These are phyloP conservation scores for Rousettus leschenaultii DNA, from an alignment of 2,113 vertebrate species.

Conservation along the genomic window DNA sequence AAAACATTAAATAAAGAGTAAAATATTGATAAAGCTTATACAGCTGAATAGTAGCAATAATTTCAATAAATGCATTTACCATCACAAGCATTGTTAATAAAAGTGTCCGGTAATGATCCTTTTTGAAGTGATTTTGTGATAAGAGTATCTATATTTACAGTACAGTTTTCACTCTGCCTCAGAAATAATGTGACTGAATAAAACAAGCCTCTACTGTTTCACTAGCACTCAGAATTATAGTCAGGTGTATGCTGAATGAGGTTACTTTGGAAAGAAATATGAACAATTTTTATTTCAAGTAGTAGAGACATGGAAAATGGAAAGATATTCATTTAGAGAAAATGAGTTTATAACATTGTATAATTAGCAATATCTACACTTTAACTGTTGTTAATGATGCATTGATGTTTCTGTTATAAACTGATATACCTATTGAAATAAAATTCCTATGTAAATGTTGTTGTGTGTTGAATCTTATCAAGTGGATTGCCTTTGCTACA, in stretches of 20 bases:
- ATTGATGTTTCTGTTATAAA: conserved; percentile 49
- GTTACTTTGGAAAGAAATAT: neutral
- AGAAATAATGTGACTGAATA: neutral
- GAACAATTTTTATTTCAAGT: conserved; percentile 3
- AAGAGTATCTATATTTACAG: neutral
- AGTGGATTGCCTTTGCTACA: neutral
- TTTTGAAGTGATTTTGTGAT: neutral
- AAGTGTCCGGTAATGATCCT: neutral
- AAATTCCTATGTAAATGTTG: conserved; percentile 41
- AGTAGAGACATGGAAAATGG: neutral
- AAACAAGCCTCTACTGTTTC: neutral
- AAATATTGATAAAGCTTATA: neutral
- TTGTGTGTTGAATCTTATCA: conserved; percentile 53
- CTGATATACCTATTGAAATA: conserved; percentile 53
- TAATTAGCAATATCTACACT: neutral
- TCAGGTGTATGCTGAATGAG: neutral
- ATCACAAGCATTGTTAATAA: conserved; percentile 23
- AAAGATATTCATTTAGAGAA: neutral
- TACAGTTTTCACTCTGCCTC: neutral
- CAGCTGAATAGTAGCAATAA: neutral
- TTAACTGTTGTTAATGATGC: conserved; percentile 23
- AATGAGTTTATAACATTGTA: neutral
- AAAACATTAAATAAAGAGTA: neutral
- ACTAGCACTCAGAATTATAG: neutral
- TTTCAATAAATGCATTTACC: neutral